Evolutionary conservation across 2,113 vertebrate genomes (phyloP).

Genomic region (Dipodomys spectabilis): DNA sequence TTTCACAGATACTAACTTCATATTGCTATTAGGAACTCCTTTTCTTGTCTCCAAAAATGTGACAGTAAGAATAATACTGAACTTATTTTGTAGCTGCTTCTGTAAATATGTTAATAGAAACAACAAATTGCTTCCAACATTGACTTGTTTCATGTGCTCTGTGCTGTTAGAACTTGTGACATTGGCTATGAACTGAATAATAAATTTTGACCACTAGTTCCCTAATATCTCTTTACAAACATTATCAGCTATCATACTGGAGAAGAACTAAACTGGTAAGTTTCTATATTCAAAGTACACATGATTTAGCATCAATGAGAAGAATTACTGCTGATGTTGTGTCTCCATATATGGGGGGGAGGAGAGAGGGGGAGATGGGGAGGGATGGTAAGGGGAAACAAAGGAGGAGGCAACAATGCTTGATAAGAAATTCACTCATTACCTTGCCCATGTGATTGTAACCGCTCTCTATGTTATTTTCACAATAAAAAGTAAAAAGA

Average conservation of each 20-base stretch:
- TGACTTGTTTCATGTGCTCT: constrained; percentile 93
- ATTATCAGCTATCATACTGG: constrained; percentile 94
- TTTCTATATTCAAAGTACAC: constrained; percentile 92
- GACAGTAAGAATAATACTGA: constrained; percentile 93
- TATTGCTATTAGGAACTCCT: constrained; percentile 94
- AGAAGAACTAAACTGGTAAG: constrained; percentile 91
- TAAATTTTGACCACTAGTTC: constrained; percentile 92
- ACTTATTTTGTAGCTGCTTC: constrained; percentile 93
- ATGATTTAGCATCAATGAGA: constrained; percentile 90
- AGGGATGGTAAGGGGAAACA: no score
- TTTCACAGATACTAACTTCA: constrained; percentile 93
- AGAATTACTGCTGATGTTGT: constrained; percentile 92
- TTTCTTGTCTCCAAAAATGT: constrained; percentile 96
- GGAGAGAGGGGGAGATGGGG: no score
- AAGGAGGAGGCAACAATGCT: no score
- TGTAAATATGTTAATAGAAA: constrained; percentile 96
- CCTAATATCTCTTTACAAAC: constrained; percentile 94
- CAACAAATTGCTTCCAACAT: constrained; percentile 94
- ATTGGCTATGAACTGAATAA: constrained; percentile 92
- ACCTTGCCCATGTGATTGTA: no score
- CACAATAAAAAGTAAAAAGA: no score
- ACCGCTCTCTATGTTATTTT: no score
- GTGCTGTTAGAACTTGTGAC: constrained; percentile 93
- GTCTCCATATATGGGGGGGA: constrained; percentile 90
- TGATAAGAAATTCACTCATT: no score